Conservation (phyloP, 1,140 invertebrate genomes). For the Drosophila setifemur region DNA sequence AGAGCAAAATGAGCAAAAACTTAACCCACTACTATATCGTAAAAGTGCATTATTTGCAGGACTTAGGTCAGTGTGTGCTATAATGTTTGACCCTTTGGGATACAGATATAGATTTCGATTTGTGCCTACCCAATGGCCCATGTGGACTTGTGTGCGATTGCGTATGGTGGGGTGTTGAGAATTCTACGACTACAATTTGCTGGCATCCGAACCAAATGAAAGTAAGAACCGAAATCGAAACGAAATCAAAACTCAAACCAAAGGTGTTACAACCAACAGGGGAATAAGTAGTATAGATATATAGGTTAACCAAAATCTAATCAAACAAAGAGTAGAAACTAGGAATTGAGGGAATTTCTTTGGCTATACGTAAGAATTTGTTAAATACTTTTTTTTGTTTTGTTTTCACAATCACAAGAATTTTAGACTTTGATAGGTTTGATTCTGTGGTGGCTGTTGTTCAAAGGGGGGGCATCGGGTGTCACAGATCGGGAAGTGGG, state of each 20-base stretch:
- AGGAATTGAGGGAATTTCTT: constrained; percentile 27
- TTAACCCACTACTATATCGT: too few relatives aligned
- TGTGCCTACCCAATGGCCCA: background rate
- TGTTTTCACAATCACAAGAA: constrained; percentile 34
- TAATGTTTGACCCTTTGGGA: background rate
- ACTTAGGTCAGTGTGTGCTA: background rate
- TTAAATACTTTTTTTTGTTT: constrained; percentile 48
- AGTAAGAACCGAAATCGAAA: constrained; percentile 19
- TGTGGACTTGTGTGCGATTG: constrained; percentile 4
- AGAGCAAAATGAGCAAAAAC: too few relatives aligned
- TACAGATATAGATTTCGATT: too few relatives aligned
- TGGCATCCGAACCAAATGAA: constrained; percentile 41
- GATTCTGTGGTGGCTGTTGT: constrained; percentile 31
- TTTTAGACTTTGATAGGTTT: constrained; percentile 26
- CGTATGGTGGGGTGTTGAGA: constrained; percentile 1
- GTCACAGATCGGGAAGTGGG: background rate
- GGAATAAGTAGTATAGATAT: constrained; percentile 3
- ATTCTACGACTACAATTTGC: constrained; percentile 49
- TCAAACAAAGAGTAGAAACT: constrained; percentile 11
- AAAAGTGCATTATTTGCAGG: background rate
- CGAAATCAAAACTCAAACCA: constrained; percentile 31
- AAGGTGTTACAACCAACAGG: constrained; percentile 1
- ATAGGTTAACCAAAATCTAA: constrained; percentile 9
- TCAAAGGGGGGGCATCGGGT: background rate
- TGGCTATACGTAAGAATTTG: constrained; percentile 32